A percentile compares a stretch with the other conserved stretches of the same genome.
Conservation (phyloP, 2,888 invertebrate genomes). For the Lepidonotus clava region DNA sequence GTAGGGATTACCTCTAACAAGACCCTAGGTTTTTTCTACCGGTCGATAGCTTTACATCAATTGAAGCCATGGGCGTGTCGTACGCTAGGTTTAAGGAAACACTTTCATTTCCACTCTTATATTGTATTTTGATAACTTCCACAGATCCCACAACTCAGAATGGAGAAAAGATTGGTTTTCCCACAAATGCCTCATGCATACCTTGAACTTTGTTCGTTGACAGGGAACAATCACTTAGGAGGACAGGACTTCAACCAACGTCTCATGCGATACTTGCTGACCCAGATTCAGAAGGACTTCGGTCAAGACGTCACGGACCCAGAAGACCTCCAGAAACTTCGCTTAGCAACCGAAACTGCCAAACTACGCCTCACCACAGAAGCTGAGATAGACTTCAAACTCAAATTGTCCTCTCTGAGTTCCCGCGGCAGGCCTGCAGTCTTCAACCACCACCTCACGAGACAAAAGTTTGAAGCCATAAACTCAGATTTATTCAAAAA, state of each 20-base stretch:
- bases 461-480: slow-evolving; percentile 80
- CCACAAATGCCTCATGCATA: too few species aligned
- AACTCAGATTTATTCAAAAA: slow-evolving; percentile 81
- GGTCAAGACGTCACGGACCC: slow-evolving; percentile 75
- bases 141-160: too few species aligned
- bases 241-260: slow-evolving; percentile 82
- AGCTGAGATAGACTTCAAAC: slow-evolving; percentile 69
- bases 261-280: slow-evolving; percentile 76
- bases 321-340: slow-evolving; percentile 80
- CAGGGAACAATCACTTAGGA: slow-evolving; percentile 82
- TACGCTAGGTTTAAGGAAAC: too few species aligned
- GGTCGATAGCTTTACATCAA: too few species aligned
- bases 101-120: too few species aligned
- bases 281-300: slow-evolving; percentile 72
- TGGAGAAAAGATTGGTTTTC: too few species aligned
- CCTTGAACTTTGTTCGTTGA: too few species aligned
- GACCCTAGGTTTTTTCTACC: too few species aligned
- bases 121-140: too few species aligned
- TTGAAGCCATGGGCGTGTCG: too few species aligned
- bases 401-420: slow-evolving; percentile 76
- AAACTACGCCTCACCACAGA: slow-evolving; percentile 79
- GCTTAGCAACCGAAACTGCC: slow-evolving; percentile 79
- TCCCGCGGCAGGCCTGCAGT: slow-evolving; percentile 57
- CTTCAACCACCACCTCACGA: slow-evolving; percentile 75
- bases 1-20: too few species aligned